Evolutionary conservation across 1,140 invertebrate genomes (phyloP).

Genomic region (Drosophila pectinifera): DNA sequence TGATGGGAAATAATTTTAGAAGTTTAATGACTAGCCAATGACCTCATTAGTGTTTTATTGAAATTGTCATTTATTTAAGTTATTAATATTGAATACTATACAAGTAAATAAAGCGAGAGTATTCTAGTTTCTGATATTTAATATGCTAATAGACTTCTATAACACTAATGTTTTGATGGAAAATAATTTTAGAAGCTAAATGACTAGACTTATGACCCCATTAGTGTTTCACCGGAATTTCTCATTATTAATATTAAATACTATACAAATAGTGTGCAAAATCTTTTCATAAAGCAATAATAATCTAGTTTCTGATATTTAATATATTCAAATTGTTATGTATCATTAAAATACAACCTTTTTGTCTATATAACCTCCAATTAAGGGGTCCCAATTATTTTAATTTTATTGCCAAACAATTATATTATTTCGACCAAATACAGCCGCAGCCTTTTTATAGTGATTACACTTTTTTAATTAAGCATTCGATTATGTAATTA

Average conservation of each 20-base stretch:
- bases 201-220: too few species aligned
- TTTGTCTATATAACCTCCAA: background rate
- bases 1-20: background rate
- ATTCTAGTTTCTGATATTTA: background rate
- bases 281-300: too few species aligned
- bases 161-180: too few species aligned
- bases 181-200: background rate
- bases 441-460: background rate
- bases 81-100: background rate
- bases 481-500: constrained; percentile 39
- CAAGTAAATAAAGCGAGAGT: background rate
- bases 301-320: background rate
- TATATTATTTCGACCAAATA: background rate
- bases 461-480: constrained; percentile 27
- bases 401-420: background rate
- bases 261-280: background rate
- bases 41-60: too few species aligned
- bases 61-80: too few species aligned
- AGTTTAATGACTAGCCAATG: too few species aligned
- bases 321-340: background rate
- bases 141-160: too few species aligned
- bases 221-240: too few species aligned
- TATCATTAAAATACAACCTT: background rate
- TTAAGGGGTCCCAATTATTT: background rate
- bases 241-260: background rate